Percentiles rank a stretch among this genome's conserved stretches.
phyloP scores from a whole-genome alignment of 2,113 vertebrate species.

The Cyphomyrus plagiostoma region DNA sequence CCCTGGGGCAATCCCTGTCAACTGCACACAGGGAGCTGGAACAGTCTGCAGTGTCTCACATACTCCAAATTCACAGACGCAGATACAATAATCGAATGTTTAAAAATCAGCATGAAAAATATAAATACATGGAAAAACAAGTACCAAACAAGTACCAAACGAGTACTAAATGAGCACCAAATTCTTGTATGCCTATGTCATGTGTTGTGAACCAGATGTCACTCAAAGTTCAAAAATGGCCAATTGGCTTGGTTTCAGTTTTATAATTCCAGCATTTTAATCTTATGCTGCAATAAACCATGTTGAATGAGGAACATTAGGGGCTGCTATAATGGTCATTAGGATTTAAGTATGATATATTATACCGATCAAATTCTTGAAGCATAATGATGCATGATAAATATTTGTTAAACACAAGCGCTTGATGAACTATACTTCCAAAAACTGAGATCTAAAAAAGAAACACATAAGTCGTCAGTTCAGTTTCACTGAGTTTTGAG shows the following conservation, averaged over 20 bases:
- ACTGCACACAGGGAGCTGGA: not conserved
- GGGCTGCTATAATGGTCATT: not conserved
- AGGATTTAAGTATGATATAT: conserved; percentile 3
- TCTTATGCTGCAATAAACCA: not conserved
- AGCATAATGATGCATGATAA: conserved; percentile 1
- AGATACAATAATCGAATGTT: not conserved
- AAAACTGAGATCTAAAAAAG: not conserved
- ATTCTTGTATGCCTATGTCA: not conserved
- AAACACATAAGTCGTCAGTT: not conserved
- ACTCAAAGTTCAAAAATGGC: not conserved
- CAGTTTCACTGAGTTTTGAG: not conserved
- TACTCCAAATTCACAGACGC: not conserved
- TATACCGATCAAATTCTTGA: conserved; percentile 8
- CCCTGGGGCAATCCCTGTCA: not conserved
- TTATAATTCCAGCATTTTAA: not conserved
- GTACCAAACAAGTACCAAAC: not conserved
- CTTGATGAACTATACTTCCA: not conserved
- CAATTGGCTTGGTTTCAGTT: not conserved
- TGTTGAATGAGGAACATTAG: not conserved
- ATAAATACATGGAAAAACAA: not conserved
- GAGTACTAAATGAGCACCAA: not conserved
- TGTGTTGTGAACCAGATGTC: not conserved
- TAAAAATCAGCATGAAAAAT: not conserved
- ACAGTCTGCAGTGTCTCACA: not conserved
- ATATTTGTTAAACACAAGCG: not conserved